Base-by-base conservation (phyloP, 1,140 invertebrate species). In the Drosophila kikkawai region DNA sequence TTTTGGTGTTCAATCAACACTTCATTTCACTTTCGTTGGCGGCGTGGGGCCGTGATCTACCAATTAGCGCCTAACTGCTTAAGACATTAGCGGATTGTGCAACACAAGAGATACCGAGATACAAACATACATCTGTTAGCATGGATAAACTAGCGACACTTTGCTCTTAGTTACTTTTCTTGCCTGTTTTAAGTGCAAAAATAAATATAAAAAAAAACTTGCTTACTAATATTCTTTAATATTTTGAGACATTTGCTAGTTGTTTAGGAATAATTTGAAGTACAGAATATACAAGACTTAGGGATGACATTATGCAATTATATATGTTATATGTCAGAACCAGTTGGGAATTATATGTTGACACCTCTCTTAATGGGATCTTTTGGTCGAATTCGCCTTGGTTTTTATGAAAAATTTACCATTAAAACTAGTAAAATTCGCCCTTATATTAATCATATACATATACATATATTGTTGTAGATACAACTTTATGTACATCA, bases 11-110 rank as follows among this genome's bases (percentile, higher is more conserved):
- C 47, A 51, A 51, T 67, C 45, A 73, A 51, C 70, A 60, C 22
- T 29, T 44, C 70, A 73, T 74, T 74, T 74, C 68, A 73, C 70
- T 74, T 74, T 74, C 70, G 70, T 74, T 74, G 44, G 53, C 32
- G 19, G 29, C 34, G 17, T 55, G 51, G 15, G 15, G 12, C 29
- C 68, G 68, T 74, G 70, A 74, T 42, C 70, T 50, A 22, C 22
- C 68, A 74, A 74, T 74, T 74, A 74, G 68, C 68, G 58, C 58
- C 53, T 56, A 36, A 36, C 53, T 26, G 13, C 13, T 19, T 17
- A 34, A 63, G 29, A 44, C 55, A 37, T 56, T 26, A 29, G 37
- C 26, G 45, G 55, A 73, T 74, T 73, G 69, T 59, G 67, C 55
- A 74, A 74, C 67, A 56, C 36, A 34, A 29, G 13, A 50, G 11